Percentiles rank a stretch among this genome's conserved stretches.
These are phyloP conservation scores for Centruroides vittatus DNA, from an alignment of 1,140 invertebrate species.

Conservation along the genomic window DNA sequence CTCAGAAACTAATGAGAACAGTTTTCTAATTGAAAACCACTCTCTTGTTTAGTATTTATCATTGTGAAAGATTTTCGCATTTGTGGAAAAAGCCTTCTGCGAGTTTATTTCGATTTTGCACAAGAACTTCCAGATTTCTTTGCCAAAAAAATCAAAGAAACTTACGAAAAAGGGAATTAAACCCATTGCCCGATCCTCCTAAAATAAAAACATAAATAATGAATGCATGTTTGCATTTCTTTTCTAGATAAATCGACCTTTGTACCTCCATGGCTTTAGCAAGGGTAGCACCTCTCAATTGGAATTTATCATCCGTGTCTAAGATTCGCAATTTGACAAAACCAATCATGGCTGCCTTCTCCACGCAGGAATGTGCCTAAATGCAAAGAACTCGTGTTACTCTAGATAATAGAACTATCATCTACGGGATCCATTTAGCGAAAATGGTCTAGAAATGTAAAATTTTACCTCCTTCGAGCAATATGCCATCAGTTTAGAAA, in stretches of 20 bases:
- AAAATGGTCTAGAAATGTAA: neutral
- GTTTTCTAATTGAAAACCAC: no score
- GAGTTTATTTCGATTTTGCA: no score
- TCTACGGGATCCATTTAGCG: no score
- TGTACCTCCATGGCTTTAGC: constrained; percentile 36
- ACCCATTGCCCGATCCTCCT: constrained; percentile 80
- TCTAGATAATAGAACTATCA: no score
- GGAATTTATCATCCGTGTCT: constrained; percentile 87
- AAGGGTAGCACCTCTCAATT: constrained; percentile 73
- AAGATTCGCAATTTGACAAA: constrained; percentile 95
- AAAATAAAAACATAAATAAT: constrained; percentile 32
- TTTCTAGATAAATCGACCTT: no score
- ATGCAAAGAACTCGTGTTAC: constrained; percentile 34
- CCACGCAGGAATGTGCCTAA: constrained; percentile 96
- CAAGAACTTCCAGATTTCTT: no score
- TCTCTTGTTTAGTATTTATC: no score
- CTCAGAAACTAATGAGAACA: no score
- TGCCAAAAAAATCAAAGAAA: neutral
- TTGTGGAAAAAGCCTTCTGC: no score
- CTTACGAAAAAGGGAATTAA: constrained; percentile 95
- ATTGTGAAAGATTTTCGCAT: no score
- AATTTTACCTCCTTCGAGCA: constrained; percentile 42
- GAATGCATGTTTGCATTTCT: no score
- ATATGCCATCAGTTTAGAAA: constrained; percentile 90
- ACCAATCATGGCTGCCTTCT: constrained; percentile 98